These are phyloP conservation scores for Xestia rhomboidea DNA, from an alignment of 2,888 invertebrate species.

Conservation along the genomic window DNA sequence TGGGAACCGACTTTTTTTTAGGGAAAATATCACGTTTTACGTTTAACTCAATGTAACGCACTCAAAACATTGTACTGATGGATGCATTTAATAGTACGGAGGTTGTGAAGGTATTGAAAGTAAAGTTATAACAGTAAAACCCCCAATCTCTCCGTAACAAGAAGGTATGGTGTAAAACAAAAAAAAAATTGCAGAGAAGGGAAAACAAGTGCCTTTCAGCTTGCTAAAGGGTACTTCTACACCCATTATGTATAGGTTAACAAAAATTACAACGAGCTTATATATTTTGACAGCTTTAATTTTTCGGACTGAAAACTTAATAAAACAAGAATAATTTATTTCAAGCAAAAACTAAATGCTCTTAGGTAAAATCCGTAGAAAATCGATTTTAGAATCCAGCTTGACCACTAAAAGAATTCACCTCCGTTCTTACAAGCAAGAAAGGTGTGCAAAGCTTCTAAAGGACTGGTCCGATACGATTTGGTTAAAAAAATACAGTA, in stretches of 20 bases:
- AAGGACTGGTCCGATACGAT: slow-evolving; percentile 70
- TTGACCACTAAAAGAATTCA: slow-evolving; percentile 15
- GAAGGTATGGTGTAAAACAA: too few species aligned
- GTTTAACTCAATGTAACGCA: too few species aligned
- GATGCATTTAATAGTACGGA: too few species aligned
- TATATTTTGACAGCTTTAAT: neutral
- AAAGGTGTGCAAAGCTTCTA: slow-evolving; percentile 68
- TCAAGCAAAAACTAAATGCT: neutral
- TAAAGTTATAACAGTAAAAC: too few species aligned
- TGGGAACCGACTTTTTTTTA: too few species aligned
- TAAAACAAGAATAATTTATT: neutral
- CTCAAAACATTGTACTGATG: too few species aligned
- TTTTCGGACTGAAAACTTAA: neutral
- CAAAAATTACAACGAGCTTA: neutral
- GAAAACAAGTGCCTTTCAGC: neutral
- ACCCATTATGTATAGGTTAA: neutral
- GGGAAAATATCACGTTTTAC: too few species aligned
- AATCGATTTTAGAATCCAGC: slow-evolving; percentile 8
- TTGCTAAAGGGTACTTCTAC: neutral
- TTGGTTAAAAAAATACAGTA: slow-evolving; percentile 79
- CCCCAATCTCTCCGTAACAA: too few species aligned
- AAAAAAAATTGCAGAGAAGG: too few species aligned
- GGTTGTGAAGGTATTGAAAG: too few species aligned
- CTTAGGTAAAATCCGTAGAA: neutral
- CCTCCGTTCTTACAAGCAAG: slow-evolving; percentile 59